These are phyloP conservation scores for Conus betulinus DNA, from an alignment of 1,140 invertebrate genomes.

Conservation along the genomic window DNA sequence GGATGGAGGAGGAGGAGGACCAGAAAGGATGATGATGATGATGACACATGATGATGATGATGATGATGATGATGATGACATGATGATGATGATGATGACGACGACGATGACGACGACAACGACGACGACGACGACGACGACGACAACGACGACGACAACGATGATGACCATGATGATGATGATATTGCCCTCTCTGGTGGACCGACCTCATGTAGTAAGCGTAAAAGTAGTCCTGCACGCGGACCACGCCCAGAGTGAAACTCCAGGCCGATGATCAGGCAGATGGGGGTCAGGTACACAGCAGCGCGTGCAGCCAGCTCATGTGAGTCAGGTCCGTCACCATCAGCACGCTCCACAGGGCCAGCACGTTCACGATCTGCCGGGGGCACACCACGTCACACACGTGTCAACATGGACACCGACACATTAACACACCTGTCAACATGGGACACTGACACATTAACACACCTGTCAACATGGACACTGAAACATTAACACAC, in stretches of 20 bases:
- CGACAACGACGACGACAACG: background rate
- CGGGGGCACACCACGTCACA: no score
- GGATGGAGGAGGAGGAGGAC: no score
- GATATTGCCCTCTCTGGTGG: no score
- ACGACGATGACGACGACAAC: no score
- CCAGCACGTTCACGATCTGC: constrained; percentile 69
- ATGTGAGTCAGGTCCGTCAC: constrained; percentile 64
- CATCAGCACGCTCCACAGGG: constrained; percentile 68
- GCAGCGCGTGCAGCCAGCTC: constrained; percentile 45
- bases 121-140: no score
- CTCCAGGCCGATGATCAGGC: constrained; percentile 66
- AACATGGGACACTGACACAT: no score
- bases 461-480: no score
- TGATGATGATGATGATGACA: no score
- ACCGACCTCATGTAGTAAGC: constrained; percentile 64
- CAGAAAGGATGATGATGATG: background rate
- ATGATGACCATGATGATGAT: background rate
- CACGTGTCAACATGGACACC: no score
- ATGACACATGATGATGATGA: no score
- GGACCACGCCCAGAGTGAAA: constrained; percentile 67
- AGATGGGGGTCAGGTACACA: constrained; percentile 57
- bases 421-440: no score
- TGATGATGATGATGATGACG: background rate
- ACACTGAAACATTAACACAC: no score
- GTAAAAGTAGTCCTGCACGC: constrained; percentile 73